phyloP scores from a whole-genome alignment of 2,113 vertebrate genomes.

The Dipodomys ordii region DNA sequence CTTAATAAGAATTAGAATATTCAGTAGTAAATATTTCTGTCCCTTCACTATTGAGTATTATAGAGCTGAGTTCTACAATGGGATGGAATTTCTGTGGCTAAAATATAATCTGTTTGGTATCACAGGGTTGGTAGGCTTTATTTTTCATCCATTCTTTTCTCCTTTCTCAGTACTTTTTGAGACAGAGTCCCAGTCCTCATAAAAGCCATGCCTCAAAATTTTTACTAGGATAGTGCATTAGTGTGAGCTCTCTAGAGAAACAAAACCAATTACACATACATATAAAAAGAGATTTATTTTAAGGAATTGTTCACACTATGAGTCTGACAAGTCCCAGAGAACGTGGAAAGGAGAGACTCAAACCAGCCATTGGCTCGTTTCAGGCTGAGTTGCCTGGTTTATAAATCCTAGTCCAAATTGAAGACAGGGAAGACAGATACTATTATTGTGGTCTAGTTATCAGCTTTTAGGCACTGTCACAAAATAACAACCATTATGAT shows the following conservation, averaged over 20 bases:
- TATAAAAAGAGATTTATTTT: neutral
- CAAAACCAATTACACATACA: neutral
- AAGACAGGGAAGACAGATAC: neutral
- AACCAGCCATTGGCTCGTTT: neutral
- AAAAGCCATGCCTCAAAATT: neutral
- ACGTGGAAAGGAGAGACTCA: neutral
- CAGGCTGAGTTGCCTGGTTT: neutral
- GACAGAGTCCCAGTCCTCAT: accelerated
- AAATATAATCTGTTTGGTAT: neutral
- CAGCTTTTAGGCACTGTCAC: neutral
- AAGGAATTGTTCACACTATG: neutral
- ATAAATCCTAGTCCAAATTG: neutral
- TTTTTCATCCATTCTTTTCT: neutral
- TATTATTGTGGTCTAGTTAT: neutral
- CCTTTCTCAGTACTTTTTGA: neutral
- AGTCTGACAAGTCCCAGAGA: neutral
- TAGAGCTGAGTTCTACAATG: neutral
- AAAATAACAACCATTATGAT: neutral
- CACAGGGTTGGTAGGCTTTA: neutral
- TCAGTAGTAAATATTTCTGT: neutral
- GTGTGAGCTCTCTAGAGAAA: neutral
- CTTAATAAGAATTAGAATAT: neutral
- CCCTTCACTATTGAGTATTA: neutral
- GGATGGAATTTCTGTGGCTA: neutral
- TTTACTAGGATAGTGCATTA: neutral